Percentiles rank a stretch among this genome's conserved stretches.
phyloP scores from a whole-genome alignment of 2,797 vertebrate genomes.

The Cygnus olor region DNA sequence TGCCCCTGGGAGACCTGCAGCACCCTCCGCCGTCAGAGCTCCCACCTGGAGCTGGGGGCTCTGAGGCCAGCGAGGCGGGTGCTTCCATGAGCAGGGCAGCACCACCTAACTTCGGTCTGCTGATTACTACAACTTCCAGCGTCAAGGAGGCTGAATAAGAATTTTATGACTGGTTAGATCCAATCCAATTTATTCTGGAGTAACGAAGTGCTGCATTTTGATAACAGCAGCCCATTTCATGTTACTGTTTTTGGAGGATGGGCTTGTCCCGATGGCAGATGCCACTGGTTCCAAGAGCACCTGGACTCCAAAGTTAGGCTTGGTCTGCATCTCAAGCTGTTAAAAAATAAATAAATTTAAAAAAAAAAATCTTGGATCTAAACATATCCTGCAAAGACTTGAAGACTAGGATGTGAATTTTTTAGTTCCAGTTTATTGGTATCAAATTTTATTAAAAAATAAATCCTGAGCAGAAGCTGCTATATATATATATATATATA shows the following conservation, averaged over 20 bases:
- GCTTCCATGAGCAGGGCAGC: accelerated
- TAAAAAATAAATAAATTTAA: not conserved
- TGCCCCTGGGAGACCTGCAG: not conserved
- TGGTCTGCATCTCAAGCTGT: not conserved
- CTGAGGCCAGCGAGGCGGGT: not conserved
- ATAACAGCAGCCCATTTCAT: not conserved
- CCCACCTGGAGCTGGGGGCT: not conserved
- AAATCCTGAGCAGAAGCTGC: not conserved
- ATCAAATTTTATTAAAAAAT: not conserved
- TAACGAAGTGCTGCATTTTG: not conserved
- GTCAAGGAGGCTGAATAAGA: not conserved
- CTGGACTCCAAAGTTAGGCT: not conserved
- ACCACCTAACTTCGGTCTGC: not conserved
- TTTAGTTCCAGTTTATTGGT: not conserved
- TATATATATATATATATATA: too few relatives aligned
- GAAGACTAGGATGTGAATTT: not conserved
- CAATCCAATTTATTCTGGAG: not conserved
- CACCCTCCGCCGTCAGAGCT: not conserved
- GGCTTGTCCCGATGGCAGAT: not conserved
- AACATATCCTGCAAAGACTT: not conserved
- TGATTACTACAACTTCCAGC: not conserved
- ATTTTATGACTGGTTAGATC: not conserved
- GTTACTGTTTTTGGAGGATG: not conserved
- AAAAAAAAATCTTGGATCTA: not conserved
- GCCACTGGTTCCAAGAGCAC: not conserved